These are phyloP conservation scores for Trichonephila inaurata DNA, from an alignment of 1,140 invertebrate genomes.

Conservation along the genomic window DNA sequence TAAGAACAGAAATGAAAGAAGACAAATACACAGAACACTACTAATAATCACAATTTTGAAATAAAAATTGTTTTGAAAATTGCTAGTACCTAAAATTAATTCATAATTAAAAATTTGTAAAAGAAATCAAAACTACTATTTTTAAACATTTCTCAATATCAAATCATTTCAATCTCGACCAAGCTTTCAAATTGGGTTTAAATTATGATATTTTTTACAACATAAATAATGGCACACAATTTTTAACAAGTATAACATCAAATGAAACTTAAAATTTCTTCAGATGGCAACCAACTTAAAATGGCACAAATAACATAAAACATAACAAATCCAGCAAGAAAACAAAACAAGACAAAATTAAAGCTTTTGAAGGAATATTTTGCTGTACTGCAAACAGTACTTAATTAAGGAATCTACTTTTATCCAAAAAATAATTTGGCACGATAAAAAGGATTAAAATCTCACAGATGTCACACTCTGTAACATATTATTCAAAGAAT, in stretches of 20 bases:
- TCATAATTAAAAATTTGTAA: too few species aligned
- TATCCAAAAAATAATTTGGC: constrained; percentile 5
- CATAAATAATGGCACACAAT: neutral
- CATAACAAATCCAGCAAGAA: neutral
- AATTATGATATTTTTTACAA: neutral
- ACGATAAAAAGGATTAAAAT: constrained; percentile 1
- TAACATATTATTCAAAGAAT: constrained; percentile 7
- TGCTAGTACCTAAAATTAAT: too few species aligned
- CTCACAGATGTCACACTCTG: neutral
- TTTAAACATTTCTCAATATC: too few species aligned
- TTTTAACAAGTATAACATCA: neutral
- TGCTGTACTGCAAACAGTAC: neutral
- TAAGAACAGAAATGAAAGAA: neutral
- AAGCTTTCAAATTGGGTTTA: too few species aligned
- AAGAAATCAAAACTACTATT: too few species aligned
- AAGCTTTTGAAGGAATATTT: neutral
- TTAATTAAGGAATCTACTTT: neutral
- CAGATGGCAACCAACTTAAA: neutral
- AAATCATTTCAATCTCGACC: too few species aligned
- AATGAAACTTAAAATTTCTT: neutral
- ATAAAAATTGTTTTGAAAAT: too few species aligned
- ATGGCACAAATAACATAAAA: constrained; percentile 20
- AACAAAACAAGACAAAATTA: neutral
- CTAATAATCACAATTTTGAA: too few species aligned
- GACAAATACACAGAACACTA: neutral